Conservation (phyloP, 2,113 vertebrate genomes). For the Mus spicilegus region DNA sequence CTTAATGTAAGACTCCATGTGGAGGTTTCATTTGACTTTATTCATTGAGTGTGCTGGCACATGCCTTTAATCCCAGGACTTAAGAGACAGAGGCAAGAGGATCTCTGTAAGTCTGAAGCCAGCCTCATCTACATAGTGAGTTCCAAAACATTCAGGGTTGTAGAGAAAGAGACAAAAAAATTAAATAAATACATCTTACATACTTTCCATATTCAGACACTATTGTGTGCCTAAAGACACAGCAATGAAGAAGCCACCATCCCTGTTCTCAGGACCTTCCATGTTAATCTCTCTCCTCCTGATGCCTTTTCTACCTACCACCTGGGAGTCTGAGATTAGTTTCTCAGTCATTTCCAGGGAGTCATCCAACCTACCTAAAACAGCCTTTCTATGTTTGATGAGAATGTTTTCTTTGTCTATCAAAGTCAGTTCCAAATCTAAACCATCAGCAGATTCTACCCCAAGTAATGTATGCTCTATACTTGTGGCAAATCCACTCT, state of each 20-base stretch:
- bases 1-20: background rate
- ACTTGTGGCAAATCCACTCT: background rate
- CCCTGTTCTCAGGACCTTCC: background rate
- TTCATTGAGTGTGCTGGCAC: background rate
- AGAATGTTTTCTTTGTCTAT: background rate
- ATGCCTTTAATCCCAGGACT: background rate
- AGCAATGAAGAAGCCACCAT: fast-evolving
- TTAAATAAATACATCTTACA: background rate
- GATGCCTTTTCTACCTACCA: background rate
- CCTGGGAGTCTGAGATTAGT: background rate
- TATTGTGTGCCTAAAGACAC: background rate
- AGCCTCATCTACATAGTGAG: background rate
- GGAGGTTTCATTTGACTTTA: background rate
- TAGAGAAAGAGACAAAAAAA: background rate
- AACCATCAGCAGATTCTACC: background rate
- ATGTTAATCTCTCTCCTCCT: background rate
- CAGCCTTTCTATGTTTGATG: background rate
- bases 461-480: background rate
- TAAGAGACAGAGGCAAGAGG: too few species aligned
- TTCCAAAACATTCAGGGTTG: background rate
- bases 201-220: fast-evolving
- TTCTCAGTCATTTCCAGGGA: background rate
- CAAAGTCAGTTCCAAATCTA: background rate
- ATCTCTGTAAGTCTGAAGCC: background rate
- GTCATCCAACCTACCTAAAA: background rate